A percentile compares a stretch with the other conserved stretches of the same genome.
Conservation (phyloP, 1,140 invertebrate genomes). For the Leptinotarsa undecemlineata region DNA sequence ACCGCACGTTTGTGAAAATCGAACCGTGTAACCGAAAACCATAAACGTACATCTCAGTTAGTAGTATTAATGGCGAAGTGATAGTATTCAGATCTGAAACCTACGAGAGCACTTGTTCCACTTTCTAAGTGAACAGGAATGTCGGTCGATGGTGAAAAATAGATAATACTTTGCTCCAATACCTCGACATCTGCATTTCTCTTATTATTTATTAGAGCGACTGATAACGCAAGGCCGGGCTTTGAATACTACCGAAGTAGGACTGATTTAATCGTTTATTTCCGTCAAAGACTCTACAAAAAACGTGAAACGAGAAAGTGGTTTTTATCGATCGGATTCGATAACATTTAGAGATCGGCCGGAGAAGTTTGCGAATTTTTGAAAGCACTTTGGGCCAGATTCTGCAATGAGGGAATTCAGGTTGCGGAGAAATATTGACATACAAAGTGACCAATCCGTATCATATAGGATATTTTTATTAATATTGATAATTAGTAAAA, state of each 20-base stretch:
- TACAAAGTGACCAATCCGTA: no score
- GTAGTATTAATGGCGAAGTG: slow-evolving; percentile 20
- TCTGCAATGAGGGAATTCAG: no score
- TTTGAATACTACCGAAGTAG: slow-evolving; percentile 35
- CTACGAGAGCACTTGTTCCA: slow-evolving; percentile 35
- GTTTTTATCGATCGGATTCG: slow-evolving; percentile 17
- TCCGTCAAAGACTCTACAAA: neutral
- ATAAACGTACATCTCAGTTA: slow-evolving; percentile 15
- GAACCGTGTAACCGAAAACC: slow-evolving; percentile 19
- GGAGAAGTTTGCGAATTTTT: no score
- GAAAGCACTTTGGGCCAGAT: no score
- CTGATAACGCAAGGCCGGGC: slow-evolving; percentile 22
- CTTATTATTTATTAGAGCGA: slow-evolving; percentile 28
- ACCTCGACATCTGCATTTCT: slow-evolving; percentile 38
- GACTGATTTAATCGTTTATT: slow-evolving; percentile 36
- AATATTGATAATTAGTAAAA: no score
- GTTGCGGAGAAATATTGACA: no score
- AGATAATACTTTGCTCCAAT: slow-evolving; percentile 36
- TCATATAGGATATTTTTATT: no score
- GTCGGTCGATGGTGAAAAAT: slow-evolving; percentile 37
- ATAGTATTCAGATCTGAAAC: slow-evolving; percentile 29
- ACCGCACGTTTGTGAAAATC: neutral
- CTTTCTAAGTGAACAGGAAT: slow-evolving; percentile 38
- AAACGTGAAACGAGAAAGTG: slow-evolving; percentile 11
- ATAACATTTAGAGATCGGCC: slow-evolving; percentile 3